phyloP scores from a whole-genome alignment of 2,888 invertebrate genomes.

The Ophion slaviceki region DNA sequence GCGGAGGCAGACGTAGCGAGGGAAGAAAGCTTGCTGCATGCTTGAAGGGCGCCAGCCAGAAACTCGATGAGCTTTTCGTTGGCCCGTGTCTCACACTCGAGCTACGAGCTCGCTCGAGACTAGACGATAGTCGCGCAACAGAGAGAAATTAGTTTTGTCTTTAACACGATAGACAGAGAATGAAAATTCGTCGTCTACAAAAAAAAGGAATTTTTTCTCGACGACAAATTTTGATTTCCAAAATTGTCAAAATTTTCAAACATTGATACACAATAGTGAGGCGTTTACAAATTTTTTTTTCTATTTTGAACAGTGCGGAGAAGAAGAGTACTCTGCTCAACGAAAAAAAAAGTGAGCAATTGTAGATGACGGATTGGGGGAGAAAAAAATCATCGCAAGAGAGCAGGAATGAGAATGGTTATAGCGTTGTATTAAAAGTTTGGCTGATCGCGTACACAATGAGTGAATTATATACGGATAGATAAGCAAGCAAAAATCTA shows the following conservation, averaged over 20 bases:
- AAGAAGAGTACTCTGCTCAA: background rate
- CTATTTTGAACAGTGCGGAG: background rate
- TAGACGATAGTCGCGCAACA: background rate
- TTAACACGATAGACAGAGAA: background rate
- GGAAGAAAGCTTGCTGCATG: conserved; percentile 52
- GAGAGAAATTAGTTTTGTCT: background rate
- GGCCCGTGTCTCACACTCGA: conserved; percentile 10
- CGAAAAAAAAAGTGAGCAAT: background rate
- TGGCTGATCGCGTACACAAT: background rate
- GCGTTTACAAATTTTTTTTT: too few species aligned
- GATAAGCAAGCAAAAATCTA: conserved; percentile 77
- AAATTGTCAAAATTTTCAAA: too few species aligned
- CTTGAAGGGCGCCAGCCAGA: conserved; percentile 23
- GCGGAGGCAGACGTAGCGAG: conserved; percentile 28
- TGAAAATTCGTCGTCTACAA: background rate
- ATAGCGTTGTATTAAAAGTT: background rate
- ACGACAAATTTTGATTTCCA: too few species aligned
- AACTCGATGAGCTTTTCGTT: conserved; percentile 18
- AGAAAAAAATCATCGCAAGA: background rate
- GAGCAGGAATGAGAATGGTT: background rate
- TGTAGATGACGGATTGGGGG: background rate
- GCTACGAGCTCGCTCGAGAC: background rate
- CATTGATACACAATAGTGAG: too few species aligned
- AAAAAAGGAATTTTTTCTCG: background rate
- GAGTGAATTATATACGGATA: conserved; percentile 1